Conservation (phyloP, 92 coral and sea anemone genomes). For the Scolanthus callimorphus region DNA sequence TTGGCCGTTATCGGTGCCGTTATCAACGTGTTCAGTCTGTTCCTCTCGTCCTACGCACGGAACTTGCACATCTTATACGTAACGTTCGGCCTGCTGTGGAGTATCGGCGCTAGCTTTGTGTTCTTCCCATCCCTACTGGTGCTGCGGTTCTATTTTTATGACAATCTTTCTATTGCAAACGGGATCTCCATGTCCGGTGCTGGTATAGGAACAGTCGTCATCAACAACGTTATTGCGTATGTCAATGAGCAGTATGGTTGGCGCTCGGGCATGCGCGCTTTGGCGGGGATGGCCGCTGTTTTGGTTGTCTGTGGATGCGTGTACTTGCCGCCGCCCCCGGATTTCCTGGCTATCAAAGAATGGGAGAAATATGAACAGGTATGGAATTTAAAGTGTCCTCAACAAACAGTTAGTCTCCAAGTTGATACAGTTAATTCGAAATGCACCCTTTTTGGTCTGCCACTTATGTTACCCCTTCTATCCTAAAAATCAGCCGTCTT, state of each 20-base stretch:
- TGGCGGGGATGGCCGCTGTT: conserved; percentile 58
- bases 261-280: conserved; percentile 67
- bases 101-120: conserved; percentile 72
- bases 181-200: conserved; percentile 86
- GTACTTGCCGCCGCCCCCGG: conserved; percentile 61
- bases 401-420: too few relatives aligned
- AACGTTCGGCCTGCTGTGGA: conserved; percentile 82
- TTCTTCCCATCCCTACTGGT: conserved; percentile 65
- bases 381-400: too few relatives aligned
- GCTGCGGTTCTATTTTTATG: conserved; percentile 61
- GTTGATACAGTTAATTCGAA: too few relatives aligned
- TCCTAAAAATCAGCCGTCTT: too few relatives aligned
- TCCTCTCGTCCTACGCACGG: conserved; percentile 63
- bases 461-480: too few relatives aligned
- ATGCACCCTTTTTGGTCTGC: too few relatives aligned
- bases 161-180: conserved; percentile 63
- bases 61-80: conserved; percentile 63
- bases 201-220: conserved; percentile 64
- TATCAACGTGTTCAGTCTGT: conserved; percentile 33
- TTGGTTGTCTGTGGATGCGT: conserved; percentile 65
- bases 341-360: conserved; percentile 26
- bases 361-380: conserved; percentile 60
- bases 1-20: conserved; percentile 67
- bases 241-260: conserved; percentile 56
- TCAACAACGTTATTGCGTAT: conserved; percentile 50